Evolutionary conservation across 2,113 vertebrate species (phyloP).

Genomic region (Panthera tigris): DNA sequence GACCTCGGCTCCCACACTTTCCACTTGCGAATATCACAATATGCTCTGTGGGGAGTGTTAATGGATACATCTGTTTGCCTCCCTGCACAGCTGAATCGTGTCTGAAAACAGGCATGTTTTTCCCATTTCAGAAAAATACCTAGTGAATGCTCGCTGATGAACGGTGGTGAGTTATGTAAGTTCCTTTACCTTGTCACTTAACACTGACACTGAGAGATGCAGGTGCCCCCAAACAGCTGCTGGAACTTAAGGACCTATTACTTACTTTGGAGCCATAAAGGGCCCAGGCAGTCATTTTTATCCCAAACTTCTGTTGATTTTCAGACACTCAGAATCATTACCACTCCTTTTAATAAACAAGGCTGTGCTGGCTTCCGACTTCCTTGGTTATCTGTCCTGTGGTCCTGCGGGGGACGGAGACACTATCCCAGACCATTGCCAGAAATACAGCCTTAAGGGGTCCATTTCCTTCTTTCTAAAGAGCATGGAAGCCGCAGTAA

Average conservation of each 20-base stretch:
- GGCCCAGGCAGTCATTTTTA: background rate
- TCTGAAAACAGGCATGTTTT: slow-evolving; percentile 53
- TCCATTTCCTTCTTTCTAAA: background rate
- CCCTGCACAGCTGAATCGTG: slow-evolving; percentile 36
- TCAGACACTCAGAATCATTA: background rate
- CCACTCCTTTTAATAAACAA: background rate
- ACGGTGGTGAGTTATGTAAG: background rate
- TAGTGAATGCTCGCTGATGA: background rate
- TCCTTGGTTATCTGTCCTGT: background rate
- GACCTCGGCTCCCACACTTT: background rate
- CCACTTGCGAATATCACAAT: background rate
- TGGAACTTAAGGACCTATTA: background rate
- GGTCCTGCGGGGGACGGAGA: background rate
- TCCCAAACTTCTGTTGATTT: background rate
- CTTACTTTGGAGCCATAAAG: slow-evolving; percentile 34
- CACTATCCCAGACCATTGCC: background rate
- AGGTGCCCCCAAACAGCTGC: background rate
- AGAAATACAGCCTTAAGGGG: background rate
- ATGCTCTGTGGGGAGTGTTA: slow-evolving; percentile 26
- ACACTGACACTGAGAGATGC: background rate
- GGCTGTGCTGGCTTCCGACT: background rate
- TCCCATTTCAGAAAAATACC: background rate
- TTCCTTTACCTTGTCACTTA: slow-evolving; percentile 5
- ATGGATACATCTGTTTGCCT: slow-evolving; percentile 55
- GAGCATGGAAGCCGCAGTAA: background rate